Conservation (phyloP, 1,140 invertebrate species). For the Pseudoatta argentina region DNA sequence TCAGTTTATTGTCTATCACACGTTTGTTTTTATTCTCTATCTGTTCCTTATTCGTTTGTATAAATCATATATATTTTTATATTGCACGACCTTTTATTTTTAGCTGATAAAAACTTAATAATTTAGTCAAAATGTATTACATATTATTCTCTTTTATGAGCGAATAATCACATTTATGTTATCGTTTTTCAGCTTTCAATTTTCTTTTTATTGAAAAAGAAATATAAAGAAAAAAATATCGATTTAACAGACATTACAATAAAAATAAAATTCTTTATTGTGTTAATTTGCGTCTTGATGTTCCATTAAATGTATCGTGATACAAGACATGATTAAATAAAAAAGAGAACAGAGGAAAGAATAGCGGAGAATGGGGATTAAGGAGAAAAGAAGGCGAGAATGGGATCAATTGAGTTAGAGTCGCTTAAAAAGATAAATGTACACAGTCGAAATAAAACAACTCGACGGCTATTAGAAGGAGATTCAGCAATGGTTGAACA, state of each 20-base stretch:
- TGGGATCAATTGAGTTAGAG: constrained; percentile 23
- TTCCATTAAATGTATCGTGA: neutral
- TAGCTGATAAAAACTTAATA: too few relatives aligned
- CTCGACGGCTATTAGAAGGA: neutral
- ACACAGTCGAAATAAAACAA: constrained; percentile 14
- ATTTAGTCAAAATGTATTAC: too few relatives aligned
- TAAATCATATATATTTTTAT: too few relatives aligned
- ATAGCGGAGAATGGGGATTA: constrained; percentile 14
- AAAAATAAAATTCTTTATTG: constrained; percentile 1
- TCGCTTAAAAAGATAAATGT: constrained; percentile 47
- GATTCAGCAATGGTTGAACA: neutral
- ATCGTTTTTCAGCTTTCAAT: too few relatives aligned
- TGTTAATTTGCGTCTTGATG: neutral
- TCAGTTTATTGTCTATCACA: too few relatives aligned
- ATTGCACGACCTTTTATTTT: too few relatives aligned
- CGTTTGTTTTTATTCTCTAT: too few relatives aligned
- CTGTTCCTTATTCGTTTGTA: too few relatives aligned
- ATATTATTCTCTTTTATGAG: too few relatives aligned
- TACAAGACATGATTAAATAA: neutral
- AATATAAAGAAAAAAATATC: neutral
- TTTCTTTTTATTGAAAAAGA: too few relatives aligned
- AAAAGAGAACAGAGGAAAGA: neutral
- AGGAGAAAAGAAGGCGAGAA: constrained; percentile 3
- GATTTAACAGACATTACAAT: neutral
- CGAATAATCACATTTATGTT: too few relatives aligned